Percentiles rank a stretch among this genome's conserved stretches.
Evolutionary conservation across 64 coral and sea anemone species (phyloP).

Genomic region (Porites australiensis): DNA sequence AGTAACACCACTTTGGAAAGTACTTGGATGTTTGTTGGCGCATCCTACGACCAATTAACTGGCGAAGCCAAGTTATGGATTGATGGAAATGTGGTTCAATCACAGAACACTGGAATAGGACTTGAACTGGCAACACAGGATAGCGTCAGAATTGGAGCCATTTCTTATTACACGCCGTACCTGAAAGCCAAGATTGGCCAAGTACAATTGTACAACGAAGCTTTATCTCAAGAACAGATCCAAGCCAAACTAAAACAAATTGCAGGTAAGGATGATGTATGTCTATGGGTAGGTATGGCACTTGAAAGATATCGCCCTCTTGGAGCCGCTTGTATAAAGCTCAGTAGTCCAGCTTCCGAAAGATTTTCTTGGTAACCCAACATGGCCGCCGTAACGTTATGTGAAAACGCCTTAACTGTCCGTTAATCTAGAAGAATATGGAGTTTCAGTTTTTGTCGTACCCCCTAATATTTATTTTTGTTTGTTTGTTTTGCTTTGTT

Average conservation of each 20-base stretch:
- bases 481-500: too few relatives aligned
- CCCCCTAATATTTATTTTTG: too few relatives aligned
- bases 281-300: neutral
- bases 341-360: too few relatives aligned
- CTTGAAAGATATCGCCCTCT: too few relatives aligned
- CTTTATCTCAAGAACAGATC: constrained; percentile 53
- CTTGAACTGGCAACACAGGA: constrained; percentile 42
- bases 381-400: too few relatives aligned
- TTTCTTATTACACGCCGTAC: neutral
- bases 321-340: too few relatives aligned
- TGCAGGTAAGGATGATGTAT: neutral
- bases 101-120: neutral
- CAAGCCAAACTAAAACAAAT: neutral
- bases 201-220: constrained; percentile 55
- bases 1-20: neutral
- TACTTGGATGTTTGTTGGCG: neutral
- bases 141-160: constrained; percentile 19
- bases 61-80: constrained; percentile 54
- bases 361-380: too few relatives aligned
- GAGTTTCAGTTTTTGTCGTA: too few relatives aligned
- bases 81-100: neutral
- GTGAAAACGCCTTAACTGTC: too few relatives aligned
- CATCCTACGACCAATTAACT: neutral
- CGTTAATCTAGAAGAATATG: too few relatives aligned
- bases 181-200: constrained; percentile 43